A percentile compares a stretch with the other conserved stretches of the same genome.
phyloP scores from a whole-genome alignment of 1,140 invertebrate genomes.

The Brevipalpus yothersi region DNA sequence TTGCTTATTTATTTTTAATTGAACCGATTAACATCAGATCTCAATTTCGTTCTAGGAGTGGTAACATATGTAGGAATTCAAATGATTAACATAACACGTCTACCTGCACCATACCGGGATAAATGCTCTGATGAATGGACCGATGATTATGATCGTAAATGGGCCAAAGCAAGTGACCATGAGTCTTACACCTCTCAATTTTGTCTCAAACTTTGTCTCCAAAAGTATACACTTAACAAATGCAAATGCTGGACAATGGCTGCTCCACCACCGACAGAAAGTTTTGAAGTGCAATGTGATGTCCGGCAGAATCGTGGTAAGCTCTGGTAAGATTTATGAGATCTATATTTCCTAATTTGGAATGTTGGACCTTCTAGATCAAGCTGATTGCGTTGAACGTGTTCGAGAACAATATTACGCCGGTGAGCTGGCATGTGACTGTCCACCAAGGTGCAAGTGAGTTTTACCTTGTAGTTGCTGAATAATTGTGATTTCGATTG shows the following conservation, averaged over 20 bases:
- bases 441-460: conserved; percentile 7
- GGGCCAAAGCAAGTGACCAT: conserved; percentile 5
- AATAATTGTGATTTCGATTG: not conserved
- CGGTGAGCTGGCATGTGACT: conserved; percentile 3
- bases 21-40: not conserved
- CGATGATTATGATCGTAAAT: not conserved
- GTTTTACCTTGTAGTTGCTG: no score
- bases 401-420: conserved; percentile 6
- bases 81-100: conserved; percentile 10
- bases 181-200: conserved; percentile 8
- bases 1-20: not conserved
- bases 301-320: conserved; percentile 2
- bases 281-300: conserved; percentile 1
- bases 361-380: not conserved
- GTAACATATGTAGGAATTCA: conserved; percentile 10
- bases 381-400: not conserved
- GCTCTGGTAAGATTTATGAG: not conserved
- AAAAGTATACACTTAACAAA: conserved; percentile 1
- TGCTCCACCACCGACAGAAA: conserved; percentile 2
- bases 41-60: conserved; percentile 1
- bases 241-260: conserved; percentile 6
- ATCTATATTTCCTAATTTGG: not conserved
- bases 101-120: conserved; percentile 6
- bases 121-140: conserved; percentile 8
- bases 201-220: conserved; percentile 8